Percentiles rank a stretch among this genome's conserved stretches.
These are phyloP conservation scores for Paracentrotus lividus DNA, from an alignment of 53 echinoderm and acorn worm genomes.

Conservation along the genomic window DNA sequence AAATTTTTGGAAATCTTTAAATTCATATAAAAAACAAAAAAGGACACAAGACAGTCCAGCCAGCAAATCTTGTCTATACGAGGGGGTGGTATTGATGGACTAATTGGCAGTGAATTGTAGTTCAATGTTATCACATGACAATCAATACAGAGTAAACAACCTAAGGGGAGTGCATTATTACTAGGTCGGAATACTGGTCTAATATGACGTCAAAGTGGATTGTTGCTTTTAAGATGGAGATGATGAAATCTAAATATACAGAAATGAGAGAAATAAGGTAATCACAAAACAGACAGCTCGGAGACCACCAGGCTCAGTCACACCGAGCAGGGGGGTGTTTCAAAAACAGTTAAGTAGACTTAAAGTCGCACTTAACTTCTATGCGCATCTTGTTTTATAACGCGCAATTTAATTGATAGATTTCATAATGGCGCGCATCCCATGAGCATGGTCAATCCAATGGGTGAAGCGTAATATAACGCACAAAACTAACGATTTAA, in stretches of 20 bases:
- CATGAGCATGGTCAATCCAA: too few relatives aligned
- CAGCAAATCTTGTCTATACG: not conserved
- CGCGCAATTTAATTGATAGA: too few relatives aligned
- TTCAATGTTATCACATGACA: not conserved
- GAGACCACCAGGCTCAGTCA: too few relatives aligned
- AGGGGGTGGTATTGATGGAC: not conserved
- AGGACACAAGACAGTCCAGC: not conserved
- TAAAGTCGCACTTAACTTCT: too few relatives aligned
- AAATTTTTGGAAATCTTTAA: too few relatives aligned
- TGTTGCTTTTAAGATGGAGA: not conserved
- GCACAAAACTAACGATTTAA: too few relatives aligned
- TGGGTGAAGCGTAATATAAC: too few relatives aligned
- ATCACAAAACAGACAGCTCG: not conserved
- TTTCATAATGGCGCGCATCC: too few relatives aligned
- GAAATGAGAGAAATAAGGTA: not conserved
- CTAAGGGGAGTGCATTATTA: not conserved
- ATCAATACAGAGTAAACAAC: not conserved
- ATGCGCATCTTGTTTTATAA: too few relatives aligned
- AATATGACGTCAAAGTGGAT: not conserved
- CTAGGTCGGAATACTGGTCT: not conserved
- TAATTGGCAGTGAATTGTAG: constrained; percentile 10
- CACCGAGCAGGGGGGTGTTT: too few relatives aligned
- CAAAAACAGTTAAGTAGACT: too few relatives aligned
- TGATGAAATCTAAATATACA: not conserved
- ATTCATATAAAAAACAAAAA: too few relatives aligned